phyloP scores from a whole-genome alignment of 2,797 vertebrate genomes.

The Enteromius radiatus region DNA sequence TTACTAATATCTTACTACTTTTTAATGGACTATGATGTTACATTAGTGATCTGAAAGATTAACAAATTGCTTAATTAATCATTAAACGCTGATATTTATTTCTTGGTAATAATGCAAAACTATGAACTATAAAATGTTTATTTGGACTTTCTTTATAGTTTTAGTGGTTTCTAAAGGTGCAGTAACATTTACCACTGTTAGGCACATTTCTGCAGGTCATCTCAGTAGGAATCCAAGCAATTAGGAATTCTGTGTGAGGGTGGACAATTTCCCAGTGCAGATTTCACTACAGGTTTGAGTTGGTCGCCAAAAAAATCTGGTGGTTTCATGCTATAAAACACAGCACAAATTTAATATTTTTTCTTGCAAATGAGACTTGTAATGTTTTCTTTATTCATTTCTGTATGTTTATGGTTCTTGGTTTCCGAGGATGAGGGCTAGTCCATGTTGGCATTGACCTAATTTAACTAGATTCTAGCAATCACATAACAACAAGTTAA shows the following conservation, averaged over 20 bases:
- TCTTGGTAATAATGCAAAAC: not conserved
- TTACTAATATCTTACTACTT: not conserved
- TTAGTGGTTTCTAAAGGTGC: not conserved
- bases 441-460: not conserved
- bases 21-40: not conserved
- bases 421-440: not conserved
- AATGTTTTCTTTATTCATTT: too few relatives aligned
- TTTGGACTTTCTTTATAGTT: not conserved
- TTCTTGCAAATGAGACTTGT: not conserved
- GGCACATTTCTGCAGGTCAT: not conserved
- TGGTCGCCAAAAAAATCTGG: not conserved
- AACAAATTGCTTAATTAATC: not conserved
- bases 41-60: not conserved
- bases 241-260: not conserved
- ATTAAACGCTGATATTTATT: not conserved
- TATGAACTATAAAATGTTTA: not conserved
- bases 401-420: not conserved
- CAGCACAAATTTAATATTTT: not conserved
- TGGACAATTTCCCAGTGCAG: not conserved
- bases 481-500: not conserved
- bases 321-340: not conserved
- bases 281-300: not conserved
- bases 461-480: not conserved
- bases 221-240: not conserved
- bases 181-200: not conserved